Evolutionary conservation across 2,888 invertebrate genomes (phyloP).

Genomic region (Polia nebulosa): DNA sequence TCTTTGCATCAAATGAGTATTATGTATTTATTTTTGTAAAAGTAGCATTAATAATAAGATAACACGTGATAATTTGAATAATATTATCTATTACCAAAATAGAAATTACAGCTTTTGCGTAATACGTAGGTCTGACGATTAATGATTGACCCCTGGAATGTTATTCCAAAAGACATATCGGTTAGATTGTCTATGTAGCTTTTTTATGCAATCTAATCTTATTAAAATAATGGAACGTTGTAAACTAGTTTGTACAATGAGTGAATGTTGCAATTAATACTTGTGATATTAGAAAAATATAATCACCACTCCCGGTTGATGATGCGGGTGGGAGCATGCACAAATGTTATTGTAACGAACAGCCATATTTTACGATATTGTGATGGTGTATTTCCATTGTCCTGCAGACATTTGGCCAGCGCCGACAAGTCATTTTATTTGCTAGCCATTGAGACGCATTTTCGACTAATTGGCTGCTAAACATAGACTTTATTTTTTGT

Average conservation of each 20-base stretch:
- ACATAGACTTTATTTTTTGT: conserved; percentile 52
- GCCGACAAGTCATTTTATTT: conserved; percentile 44
- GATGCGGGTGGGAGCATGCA: conserved; percentile 75
- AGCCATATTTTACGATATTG: conserved; percentile 88
- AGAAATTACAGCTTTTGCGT: conserved; percentile 64
- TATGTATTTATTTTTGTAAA: conserved; percentile 86
- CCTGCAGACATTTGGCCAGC: conserved; percentile 56
- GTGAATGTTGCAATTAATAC: conserved; percentile 83
- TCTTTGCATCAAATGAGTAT: conserved; percentile 80
- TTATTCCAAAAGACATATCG: conserved; percentile 82
- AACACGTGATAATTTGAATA: conserved; percentile 72
- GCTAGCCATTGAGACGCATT: conserved; percentile 47
- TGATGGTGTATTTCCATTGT: conserved; percentile 58
- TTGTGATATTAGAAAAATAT: conserved; percentile 88
- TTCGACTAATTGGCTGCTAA: conserved; percentile 54
- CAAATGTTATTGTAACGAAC: conserved; percentile 84
- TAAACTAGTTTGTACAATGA: conserved; percentile 75
- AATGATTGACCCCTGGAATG: conserved; percentile 66
- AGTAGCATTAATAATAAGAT: conserved; percentile 70
- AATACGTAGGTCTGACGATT: conserved; percentile 58
- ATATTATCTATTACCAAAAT: conserved; percentile 68
- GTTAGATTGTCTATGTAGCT: conserved; percentile 79
- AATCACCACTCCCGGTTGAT: conserved; percentile 67
- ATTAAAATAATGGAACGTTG: conserved; percentile 64
- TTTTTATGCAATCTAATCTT: conserved; percentile 73